These are phyloP conservation scores for Microcebus ravelobensis DNA, from an alignment of 2,113 vertebrate genomes.

Conservation along the genomic window DNA sequence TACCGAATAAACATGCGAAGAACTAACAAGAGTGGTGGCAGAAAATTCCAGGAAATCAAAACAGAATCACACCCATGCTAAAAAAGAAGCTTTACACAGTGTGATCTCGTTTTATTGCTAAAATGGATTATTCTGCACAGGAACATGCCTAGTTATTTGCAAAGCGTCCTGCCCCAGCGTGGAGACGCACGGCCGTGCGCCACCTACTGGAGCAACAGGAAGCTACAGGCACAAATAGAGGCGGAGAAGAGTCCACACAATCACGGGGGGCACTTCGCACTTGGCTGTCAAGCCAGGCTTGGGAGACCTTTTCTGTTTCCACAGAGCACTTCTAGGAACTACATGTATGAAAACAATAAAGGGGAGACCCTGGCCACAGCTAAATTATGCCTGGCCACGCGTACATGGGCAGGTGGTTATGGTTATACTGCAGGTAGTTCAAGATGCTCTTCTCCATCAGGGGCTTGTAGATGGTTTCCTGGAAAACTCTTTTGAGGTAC, in stretches of 20 bases:
- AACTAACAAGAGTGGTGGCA: not conserved
- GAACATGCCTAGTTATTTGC: not conserved
- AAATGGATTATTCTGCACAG: conserved; percentile 7
- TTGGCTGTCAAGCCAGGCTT: not conserved
- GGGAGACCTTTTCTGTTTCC: not conserved
- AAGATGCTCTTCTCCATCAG: conserved; percentile 85
- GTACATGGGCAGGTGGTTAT: conserved; percentile 93
- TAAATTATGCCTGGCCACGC: conserved; percentile 84
- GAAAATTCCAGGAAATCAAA: not conserved
- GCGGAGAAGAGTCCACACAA: not conserved
- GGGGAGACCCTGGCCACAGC: not conserved
- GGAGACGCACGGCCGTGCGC: conserved; percentile 10
- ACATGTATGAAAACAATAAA: not conserved
- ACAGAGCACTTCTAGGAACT: not conserved
- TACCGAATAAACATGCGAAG: conserved; percentile 17
- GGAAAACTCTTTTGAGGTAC: conserved; percentile 70
- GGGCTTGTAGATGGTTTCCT: conserved; percentile 51
- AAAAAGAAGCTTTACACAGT: conserved; percentile 19
- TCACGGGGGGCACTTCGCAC: not conserved
- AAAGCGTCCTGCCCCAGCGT: not conserved
- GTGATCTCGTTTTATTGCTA: conserved; percentile 47
- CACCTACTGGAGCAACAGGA: conserved; percentile 71
- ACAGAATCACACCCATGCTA: conserved; percentile 8
- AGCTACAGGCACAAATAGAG: not conserved
- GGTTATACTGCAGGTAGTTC: conserved; percentile 89